A percentile compares a stretch with the other conserved stretches of the same genome.
These are phyloP conservation scores for Mizuhopecten yessoensis DNA, from an alignment of 1,140 invertebrate genomes.

Conservation along the genomic window DNA sequence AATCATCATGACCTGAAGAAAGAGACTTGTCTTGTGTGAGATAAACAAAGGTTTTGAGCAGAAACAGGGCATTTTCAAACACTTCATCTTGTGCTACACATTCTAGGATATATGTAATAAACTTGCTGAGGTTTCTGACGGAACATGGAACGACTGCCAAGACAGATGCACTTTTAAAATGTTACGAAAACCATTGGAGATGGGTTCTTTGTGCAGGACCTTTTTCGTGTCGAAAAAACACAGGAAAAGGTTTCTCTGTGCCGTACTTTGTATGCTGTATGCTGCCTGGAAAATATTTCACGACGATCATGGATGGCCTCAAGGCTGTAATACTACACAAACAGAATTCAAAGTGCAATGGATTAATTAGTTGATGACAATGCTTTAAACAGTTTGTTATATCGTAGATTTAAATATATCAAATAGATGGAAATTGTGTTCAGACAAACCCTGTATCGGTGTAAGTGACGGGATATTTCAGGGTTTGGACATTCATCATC, in stretches of 20 bases:
- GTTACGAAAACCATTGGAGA: neutral
- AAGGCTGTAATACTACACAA: neutral
- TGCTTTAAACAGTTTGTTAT: neutral
- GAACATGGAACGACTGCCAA: neutral
- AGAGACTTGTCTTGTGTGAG: neutral
- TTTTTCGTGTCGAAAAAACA: neutral
- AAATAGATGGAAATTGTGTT: neutral
- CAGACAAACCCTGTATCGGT: neutral
- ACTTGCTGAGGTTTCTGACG: neutral
- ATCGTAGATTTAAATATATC: neutral
- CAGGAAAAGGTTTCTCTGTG: neutral
- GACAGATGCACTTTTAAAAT: neutral
- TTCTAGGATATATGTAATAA: neutral
- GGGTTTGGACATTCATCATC: neutral
- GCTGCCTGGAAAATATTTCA: neutral
- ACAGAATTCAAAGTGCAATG: slow-evolving; percentile 27
- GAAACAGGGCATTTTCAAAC: slow-evolving; percentile 33
- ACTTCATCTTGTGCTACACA: neutral
- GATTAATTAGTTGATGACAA: neutral
- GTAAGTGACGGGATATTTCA: neutral
- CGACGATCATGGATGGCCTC: neutral
- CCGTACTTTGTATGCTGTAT: neutral
- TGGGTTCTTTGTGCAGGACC: neutral
- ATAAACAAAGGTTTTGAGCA: neutral
- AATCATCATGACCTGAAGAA: slow-evolving; percentile 52